Conservation (phyloP, 2,113 vertebrate species). For the Paramormyrops kingsleyae region DNA sequence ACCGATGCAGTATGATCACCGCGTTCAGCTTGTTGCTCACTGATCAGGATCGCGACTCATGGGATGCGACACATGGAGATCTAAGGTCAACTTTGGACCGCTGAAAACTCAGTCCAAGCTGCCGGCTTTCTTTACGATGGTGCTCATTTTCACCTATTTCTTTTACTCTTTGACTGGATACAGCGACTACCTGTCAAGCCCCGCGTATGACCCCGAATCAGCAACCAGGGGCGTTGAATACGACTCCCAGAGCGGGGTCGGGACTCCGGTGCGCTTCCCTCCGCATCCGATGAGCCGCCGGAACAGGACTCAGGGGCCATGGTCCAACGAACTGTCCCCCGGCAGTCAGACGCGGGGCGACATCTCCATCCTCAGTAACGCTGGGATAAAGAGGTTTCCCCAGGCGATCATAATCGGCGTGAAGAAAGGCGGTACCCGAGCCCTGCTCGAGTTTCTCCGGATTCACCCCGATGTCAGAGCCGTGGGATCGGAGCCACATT, state of each 20-base stretch:
- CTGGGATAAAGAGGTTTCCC: constrained; percentile 65
- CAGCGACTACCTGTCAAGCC: constrained; percentile 54
- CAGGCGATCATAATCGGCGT: constrained; percentile 70
- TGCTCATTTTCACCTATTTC: constrained; percentile 69
- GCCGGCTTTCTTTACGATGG: constrained; percentile 68
- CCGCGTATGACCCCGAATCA: constrained; percentile 44
- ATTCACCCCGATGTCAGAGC: constrained; percentile 72
- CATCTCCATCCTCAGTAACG: constrained; percentile 54
- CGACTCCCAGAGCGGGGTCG: constrained; percentile 26
- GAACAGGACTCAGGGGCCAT: constrained; percentile 34
- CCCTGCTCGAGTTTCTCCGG: constrained; percentile 72
- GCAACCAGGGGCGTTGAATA: constrained; percentile 26
- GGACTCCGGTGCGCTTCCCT: constrained; percentile 6
- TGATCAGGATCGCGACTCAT: constrained; percentile 61
- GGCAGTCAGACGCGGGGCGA: constrained; percentile 23
- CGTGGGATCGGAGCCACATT: constrained; percentile 71
- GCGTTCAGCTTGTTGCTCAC: constrained; percentile 35
- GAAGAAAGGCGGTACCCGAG: constrained; percentile 74
- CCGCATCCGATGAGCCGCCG: constrained; percentile 27
- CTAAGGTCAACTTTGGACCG: constrained; percentile 60
- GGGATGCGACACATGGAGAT: constrained; percentile 75
- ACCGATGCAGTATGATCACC: constrained; percentile 43
- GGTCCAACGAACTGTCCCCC: constrained; percentile 25
- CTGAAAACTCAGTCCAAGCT: constrained; percentile 66
- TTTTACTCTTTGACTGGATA: constrained; percentile 72